Percentiles rank a stretch among this genome's conserved stretches.
These are phyloP conservation scores for Meles meles DNA, from an alignment of 2,113 vertebrate species.

Conservation along the genomic window DNA sequence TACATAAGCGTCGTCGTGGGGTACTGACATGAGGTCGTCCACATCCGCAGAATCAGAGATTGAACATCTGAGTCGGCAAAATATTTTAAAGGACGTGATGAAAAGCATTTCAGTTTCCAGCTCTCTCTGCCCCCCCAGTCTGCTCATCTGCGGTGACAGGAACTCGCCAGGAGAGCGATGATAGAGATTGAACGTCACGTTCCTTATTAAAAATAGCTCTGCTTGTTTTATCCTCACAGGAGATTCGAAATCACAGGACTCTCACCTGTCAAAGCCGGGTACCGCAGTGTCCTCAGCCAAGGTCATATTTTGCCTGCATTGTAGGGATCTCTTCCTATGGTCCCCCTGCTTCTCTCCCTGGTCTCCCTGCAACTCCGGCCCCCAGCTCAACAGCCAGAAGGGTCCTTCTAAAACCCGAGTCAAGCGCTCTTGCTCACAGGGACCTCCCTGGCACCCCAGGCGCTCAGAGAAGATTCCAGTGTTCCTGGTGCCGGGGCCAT, in stretches of 20 bases:
- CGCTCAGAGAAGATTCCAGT: no score
- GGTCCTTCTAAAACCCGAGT: background rate
- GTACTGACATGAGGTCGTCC: rapidly evolving
- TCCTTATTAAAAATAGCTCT: background rate
- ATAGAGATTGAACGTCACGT: background rate
- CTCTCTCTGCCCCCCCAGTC: background rate
- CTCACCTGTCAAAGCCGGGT: background rate
- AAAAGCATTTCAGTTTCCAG: background rate
- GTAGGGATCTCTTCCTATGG: no score
- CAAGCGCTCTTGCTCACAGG: background rate
- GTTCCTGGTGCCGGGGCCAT: no score
- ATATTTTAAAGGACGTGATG: no score
- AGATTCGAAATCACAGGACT: rapidly evolving
- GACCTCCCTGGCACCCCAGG: background rate
- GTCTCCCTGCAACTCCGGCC: background rate
- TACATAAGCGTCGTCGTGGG: rapidly evolving
- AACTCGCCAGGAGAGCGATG: background rate
- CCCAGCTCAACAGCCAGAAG: no score
- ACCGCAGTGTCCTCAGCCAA: rapidly evolving
- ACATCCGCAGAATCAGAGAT: background rate
- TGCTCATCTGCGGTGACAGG: background rate
- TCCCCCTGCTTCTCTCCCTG: background rate
- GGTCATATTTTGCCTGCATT: no score
- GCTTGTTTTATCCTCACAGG: no score
- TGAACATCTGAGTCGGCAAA: background rate